Conservation (phyloP, 2,888 invertebrate species). For the Girardia tigrina region DNA sequence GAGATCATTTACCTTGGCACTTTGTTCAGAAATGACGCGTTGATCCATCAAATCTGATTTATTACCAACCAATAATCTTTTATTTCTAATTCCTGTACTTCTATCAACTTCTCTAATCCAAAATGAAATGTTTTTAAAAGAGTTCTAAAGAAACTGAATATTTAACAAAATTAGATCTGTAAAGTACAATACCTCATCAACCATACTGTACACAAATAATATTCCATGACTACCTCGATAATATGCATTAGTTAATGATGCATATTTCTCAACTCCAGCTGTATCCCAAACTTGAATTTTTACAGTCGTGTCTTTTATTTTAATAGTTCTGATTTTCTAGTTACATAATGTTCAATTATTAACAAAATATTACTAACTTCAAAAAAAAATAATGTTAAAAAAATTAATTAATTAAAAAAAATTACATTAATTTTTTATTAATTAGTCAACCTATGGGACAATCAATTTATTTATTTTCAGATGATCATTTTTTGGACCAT, state of each 20-base stretch:
- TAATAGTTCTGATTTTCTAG: background rate
- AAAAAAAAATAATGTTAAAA: no score
- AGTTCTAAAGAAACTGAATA: background rate
- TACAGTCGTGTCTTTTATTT: background rate
- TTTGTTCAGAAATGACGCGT: background rate
- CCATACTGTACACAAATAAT: background rate
- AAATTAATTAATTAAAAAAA: no score
- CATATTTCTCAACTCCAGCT: background rate
- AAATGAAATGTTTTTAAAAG: background rate
- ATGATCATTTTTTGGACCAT: no score
- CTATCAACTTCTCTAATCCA: slow-evolving; percentile 13
- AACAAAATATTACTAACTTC: no score
- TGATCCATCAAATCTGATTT: background rate
- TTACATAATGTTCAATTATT: no score
- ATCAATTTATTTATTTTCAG: no score
- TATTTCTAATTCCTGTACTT: background rate
- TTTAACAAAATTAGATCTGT: background rate
- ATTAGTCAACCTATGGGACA: no score
- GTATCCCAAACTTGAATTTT: background rate
- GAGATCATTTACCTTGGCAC: background rate
- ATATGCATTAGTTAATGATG: background rate
- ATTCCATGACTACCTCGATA: background rate
- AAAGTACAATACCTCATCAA: background rate
- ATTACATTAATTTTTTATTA: no score
- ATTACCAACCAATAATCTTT: background rate